Evolutionary conservation across 2,888 invertebrate genomes (phyloP).

Genomic region (Spodoptera exigua): DNA sequence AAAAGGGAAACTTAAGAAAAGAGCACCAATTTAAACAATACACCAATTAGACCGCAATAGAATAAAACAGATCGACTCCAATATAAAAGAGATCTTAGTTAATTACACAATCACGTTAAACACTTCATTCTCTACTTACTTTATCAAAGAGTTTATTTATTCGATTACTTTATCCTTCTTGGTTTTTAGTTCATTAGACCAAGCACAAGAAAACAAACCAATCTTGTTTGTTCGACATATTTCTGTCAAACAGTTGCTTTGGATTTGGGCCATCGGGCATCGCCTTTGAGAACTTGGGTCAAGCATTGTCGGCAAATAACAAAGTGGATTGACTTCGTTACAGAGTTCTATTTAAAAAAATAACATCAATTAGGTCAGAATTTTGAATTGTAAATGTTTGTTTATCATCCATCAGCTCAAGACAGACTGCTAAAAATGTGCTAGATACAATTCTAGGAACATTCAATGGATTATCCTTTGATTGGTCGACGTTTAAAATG

Average conservation of each 20-base stretch:
- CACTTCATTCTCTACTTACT: constrained; percentile 44
- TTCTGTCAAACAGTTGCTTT: neutral
- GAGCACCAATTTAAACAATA: too few relatives aligned
- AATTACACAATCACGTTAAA: constrained; percentile 30
- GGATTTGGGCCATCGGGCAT: neutral
- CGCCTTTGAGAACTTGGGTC: neutral
- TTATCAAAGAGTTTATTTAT: constrained; percentile 29
- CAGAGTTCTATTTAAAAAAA: constrained; percentile 6
- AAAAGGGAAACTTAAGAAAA: constrained; percentile 20
- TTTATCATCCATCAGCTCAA: too few relatives aligned
- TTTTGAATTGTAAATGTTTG: too few relatives aligned
- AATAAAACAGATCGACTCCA: constrained; percentile 13
- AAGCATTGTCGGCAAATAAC: constrained; percentile 5
- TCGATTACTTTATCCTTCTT: constrained; percentile 19
- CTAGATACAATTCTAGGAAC: too few relatives aligned
- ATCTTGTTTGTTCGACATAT: neutral
- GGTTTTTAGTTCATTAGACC: constrained; percentile 25
- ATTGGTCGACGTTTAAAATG: too few relatives aligned
- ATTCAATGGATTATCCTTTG: too few relatives aligned
- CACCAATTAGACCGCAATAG: constrained; percentile 13
- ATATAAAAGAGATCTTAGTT: constrained; percentile 32
- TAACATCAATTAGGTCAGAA: neutral
- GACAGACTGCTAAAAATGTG: too few relatives aligned
- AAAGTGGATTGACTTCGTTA: neutral
- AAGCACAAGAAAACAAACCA: constrained; percentile 5